Percentiles rank a stretch among this genome's conserved stretches.
Evolutionary conservation across 2,888 invertebrate genomes (phyloP).

Genomic region (Octodonta nipae): DNA sequence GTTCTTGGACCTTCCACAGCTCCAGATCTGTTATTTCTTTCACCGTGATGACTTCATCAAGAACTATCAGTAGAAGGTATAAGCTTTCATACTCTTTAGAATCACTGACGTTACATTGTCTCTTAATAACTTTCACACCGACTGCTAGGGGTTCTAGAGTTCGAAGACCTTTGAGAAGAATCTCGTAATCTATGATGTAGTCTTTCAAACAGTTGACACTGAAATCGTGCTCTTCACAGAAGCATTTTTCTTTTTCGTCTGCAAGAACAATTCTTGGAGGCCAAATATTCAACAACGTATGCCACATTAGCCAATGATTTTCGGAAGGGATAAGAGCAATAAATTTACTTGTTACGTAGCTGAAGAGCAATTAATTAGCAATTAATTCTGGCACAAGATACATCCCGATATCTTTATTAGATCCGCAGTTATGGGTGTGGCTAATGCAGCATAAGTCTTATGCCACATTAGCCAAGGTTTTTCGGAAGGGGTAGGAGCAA

Average conservation of each 20-base stretch:
- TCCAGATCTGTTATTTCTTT: constrained; percentile 54
- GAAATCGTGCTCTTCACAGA: constrained; percentile 21
- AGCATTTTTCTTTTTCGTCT: constrained; percentile 19
- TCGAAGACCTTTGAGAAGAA: constrained; percentile 16
- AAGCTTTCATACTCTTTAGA: constrained; percentile 13
- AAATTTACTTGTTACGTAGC: too few species aligned
- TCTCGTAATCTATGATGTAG: constrained; percentile 15
- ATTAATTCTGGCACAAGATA: too few species aligned
- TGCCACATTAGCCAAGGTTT: too few species aligned
- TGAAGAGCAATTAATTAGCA: too few species aligned
- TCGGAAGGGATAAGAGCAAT: too few species aligned
- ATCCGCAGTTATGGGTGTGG: too few species aligned
- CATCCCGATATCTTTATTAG: too few species aligned
- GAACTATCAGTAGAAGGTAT: constrained; percentile 21
- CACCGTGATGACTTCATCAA: constrained; percentile 33
- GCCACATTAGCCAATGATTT: too few species aligned
- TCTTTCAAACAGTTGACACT: constrained; percentile 13
- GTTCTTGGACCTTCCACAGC: constrained; percentile 59
- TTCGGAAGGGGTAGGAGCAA: too few species aligned
- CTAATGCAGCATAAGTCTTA: too few species aligned
- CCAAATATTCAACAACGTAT: constrained; percentile 24
- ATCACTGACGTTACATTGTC: constrained; percentile 9
- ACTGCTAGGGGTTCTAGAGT: constrained; percentile 21
- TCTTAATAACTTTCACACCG: constrained; percentile 18
- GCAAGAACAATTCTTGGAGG: constrained; percentile 23